Evolutionary conservation across 1,140 invertebrate species (phyloP).

Genomic region (Bactericera cockerelli): DNA sequence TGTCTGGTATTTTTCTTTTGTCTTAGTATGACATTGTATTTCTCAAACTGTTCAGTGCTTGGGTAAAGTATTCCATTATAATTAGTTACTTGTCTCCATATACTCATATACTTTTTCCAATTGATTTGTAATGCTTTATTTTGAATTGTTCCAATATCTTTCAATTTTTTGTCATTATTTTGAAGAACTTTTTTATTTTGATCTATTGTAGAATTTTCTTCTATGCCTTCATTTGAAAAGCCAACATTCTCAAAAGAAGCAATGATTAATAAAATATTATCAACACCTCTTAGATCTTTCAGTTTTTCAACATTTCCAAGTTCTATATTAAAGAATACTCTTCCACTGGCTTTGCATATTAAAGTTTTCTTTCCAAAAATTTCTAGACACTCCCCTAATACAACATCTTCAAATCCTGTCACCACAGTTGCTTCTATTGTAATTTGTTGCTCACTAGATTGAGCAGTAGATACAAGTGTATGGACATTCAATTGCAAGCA

Average conservation of each 20-base stretch:
- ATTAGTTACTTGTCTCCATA: constrained; percentile 31
- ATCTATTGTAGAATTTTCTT: constrained; percentile 6
- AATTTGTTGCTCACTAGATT: constrained; percentile 2
- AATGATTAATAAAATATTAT: constrained; percentile 24
- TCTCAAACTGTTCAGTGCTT: constrained; percentile 14
- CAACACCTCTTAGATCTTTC: constrained; percentile 29
- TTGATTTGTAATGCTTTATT: constrained; percentile 28
- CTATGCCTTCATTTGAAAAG: constrained; percentile 23
- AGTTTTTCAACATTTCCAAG: constrained; percentile 28
- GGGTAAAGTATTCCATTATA: constrained; percentile 30
- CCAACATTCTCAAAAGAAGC: constrained; percentile 25
- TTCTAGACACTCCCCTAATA: constrained; percentile 36
- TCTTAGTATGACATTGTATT: constrained; percentile 15
- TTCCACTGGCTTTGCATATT: constrained; percentile 29
- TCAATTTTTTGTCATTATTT: constrained; percentile 24
- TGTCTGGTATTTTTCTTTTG: constrained; percentile 10
- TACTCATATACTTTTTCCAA: constrained; percentile 31
- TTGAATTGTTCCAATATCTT: constrained; percentile 28
- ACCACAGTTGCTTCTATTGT: constrained; percentile 28
- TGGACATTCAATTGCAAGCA: background rate
- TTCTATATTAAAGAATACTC: constrained; percentile 33
- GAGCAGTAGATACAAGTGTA: background rate
- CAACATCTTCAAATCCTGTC: constrained; percentile 37
- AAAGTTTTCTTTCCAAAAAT: constrained; percentile 28
- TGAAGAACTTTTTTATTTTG: background rate